These are phyloP conservation scores for Sebastes schlegelii DNA, from an alignment of 2,113 vertebrate species.

Conservation along the genomic window DNA sequence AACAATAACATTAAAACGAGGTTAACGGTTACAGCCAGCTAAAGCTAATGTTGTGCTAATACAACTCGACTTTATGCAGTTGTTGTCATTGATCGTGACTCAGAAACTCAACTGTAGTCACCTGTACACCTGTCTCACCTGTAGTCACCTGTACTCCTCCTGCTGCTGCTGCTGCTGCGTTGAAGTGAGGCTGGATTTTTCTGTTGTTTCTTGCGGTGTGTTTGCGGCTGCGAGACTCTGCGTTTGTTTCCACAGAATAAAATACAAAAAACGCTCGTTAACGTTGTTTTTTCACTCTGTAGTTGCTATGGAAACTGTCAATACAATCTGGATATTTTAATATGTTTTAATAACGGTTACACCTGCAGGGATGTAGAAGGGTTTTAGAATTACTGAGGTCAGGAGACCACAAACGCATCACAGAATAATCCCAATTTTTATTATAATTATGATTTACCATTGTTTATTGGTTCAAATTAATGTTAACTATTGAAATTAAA, in stretches of 20 bases:
- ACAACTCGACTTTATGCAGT: fast-evolving
- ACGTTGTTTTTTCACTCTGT: neutral
- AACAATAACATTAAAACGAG: neutral
- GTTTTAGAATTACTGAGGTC: neutral
- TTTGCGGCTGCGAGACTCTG: neutral
- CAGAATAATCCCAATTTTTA: no score
- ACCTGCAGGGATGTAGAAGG: neutral
- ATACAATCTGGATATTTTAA: neutral
- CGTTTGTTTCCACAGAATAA: neutral
- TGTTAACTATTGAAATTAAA: neutral
- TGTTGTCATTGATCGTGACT: fast-evolving
- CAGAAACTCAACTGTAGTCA: slow-evolving; percentile 21
- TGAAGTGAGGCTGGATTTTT: neutral
- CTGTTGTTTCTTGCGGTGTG: neutral
- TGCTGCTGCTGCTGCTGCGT: neutral
- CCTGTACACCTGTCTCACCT: neutral
- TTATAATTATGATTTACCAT: no score
- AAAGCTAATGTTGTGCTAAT: no score
- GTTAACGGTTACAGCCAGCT: neutral
- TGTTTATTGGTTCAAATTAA: neutral
- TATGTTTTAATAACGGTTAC: neutral
- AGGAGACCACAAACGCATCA: neutral
- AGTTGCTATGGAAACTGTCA: slow-evolving; percentile 10
- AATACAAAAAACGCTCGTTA: neutral
- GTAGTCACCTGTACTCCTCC: neutral